These are phyloP conservation scores for Lingula anatina DNA, from an alignment of 2,888 invertebrate species.

Conservation along the genomic window DNA sequence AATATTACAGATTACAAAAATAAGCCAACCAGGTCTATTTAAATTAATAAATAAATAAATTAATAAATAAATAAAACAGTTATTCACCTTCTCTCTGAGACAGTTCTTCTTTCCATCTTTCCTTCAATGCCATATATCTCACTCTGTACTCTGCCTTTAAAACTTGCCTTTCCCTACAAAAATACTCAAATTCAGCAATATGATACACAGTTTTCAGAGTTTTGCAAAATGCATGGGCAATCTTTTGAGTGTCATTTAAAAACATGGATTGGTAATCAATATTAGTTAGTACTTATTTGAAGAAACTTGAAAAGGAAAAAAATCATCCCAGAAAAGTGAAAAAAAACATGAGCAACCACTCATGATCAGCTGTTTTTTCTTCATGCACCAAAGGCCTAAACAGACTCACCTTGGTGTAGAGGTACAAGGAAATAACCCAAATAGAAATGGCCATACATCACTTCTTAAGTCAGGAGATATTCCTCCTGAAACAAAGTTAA, in stretches of 20 bases:
- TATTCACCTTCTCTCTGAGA: neutral
- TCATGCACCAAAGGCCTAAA: too few relatives aligned
- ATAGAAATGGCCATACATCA: conserved; percentile 46
- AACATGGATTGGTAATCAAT: too few relatives aligned
- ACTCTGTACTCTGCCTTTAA: conserved; percentile 35
- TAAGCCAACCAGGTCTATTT: too few relatives aligned
- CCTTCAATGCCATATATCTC: conserved; percentile 40
- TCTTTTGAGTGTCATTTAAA: too few relatives aligned
- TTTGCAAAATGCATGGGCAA: too few relatives aligned
- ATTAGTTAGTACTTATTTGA: too few relatives aligned
- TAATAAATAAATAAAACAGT: neutral
- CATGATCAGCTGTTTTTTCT: too few relatives aligned
- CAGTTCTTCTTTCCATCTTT: conserved; percentile 31
- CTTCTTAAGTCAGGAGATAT: conserved; percentile 32
- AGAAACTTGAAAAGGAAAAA: neutral
- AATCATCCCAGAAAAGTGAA: conserved; percentile 2
- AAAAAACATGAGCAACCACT: neutral
- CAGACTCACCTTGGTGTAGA: conserved; percentile 37
- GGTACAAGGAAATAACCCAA: conserved; percentile 43
- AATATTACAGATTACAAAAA: neutral
- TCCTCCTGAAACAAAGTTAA: conserved; percentile 27
- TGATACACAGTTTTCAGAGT: too few relatives aligned
- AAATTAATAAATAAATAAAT: neutral
- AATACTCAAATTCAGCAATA: too few relatives aligned
- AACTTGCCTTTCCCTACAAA: conserved; percentile 38